A percentile compares a stretch with the other conserved stretches of the same genome.
These are phyloP conservation scores for Dexiosoma caninum DNA, from an alignment of 2,888 invertebrate genomes.

Conservation along the genomic window DNA sequence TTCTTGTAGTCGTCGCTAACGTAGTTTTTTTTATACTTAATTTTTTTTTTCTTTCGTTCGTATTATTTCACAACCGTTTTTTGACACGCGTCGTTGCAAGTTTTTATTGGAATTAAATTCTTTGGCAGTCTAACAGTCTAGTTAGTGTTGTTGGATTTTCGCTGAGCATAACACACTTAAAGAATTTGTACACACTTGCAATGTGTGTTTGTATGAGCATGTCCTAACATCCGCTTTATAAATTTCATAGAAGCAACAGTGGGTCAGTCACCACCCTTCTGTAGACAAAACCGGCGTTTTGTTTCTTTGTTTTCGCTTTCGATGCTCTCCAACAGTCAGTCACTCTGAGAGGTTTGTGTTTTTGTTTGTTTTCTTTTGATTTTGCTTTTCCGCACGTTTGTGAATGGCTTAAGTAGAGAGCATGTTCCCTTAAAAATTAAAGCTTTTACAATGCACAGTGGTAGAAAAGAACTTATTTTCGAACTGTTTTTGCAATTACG, in stretches of 20 bases:
- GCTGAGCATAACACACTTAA: constrained; percentile 7
- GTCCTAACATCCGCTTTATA: constrained; percentile 50
- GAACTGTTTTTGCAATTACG: not conserved
- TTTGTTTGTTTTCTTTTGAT: constrained; percentile 11
- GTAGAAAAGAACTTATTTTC: not conserved
- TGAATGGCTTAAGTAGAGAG: constrained; percentile 5
- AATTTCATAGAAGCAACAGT: constrained; percentile 60
- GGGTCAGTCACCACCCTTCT: constrained; percentile 47
- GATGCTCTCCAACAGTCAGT: not conserved
- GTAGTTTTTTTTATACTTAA: constrained; percentile 29
- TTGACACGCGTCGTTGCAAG: constrained; percentile 63
- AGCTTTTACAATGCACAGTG: constrained; percentile 41
- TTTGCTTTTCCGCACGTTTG: not conserved
- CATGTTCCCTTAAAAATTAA: not conserved
- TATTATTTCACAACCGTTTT: constrained; percentile 58
- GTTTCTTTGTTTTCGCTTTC: not conserved
- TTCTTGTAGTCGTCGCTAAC: constrained; percentile 38
- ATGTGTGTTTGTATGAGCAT: constrained; percentile 45
- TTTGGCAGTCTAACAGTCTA: constrained; percentile 52
- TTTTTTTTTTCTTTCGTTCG: constrained; percentile 21
- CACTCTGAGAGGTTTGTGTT: not conserved
- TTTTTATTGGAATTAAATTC: constrained; percentile 66
- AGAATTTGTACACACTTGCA: constrained; percentile 21
- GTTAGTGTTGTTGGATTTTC: constrained; percentile 48
- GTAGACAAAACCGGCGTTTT: constrained; percentile 14